Conservation (phyloP, 2,797 vertebrate genomes). For the Lepilemur septentrionalis region DNA sequence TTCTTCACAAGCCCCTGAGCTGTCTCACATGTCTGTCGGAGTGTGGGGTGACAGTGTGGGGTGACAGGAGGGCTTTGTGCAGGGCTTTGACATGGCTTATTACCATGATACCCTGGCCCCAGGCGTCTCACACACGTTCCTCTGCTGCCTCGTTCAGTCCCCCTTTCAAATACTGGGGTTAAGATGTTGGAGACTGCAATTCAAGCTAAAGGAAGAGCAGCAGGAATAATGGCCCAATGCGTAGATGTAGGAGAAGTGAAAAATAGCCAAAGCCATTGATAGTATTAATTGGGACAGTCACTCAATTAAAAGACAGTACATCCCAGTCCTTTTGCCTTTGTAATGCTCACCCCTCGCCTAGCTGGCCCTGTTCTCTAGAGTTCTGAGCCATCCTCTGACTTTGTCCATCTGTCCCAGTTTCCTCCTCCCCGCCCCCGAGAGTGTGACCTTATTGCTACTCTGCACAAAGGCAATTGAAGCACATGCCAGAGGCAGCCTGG, state of each 20-base stretch:
- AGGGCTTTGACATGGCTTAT: neutral
- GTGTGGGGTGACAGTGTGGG: too few relatives aligned
- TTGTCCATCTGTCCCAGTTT: slow-evolving; percentile 12
- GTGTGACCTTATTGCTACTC: neutral
- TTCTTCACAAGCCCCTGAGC: neutral
- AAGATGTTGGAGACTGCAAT: neutral
- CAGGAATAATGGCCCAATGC: neutral
- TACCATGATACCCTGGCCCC: fast-evolving
- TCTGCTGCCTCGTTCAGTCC: neutral
- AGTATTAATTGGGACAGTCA: neutral
- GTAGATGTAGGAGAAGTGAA: neutral
- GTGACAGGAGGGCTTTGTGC: neutral
- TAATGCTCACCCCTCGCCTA: neutral
- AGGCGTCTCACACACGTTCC: neutral
- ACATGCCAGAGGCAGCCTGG: neutral
- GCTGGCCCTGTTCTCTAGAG: neutral
- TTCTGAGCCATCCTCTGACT: neutral
- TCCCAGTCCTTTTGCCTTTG: neutral
- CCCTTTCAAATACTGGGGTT: neutral
- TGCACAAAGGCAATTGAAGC: neutral
- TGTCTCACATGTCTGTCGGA: neutral
- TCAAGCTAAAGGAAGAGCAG: neutral
- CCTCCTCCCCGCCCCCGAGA: neutral
- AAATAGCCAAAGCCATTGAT: neutral
- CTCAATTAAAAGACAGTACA: neutral